phyloP scores from a whole-genome alignment of 2,888 invertebrate species.

The Hirtodrosophila confusa region DNA sequence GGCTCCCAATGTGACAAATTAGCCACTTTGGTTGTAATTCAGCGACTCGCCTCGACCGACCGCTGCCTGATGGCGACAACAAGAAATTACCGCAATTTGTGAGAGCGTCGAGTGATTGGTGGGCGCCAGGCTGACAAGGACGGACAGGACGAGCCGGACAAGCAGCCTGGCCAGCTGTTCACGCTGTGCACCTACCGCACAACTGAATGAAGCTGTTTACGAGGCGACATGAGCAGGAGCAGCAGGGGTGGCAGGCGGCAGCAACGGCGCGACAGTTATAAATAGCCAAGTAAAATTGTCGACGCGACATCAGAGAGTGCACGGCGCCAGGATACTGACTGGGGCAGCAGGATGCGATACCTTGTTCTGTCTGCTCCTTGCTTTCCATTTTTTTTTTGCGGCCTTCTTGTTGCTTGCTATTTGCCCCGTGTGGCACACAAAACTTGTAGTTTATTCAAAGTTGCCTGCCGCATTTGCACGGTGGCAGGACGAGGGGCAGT shows the following conservation, averaged over 20 bases:
- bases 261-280: slow-evolving; percentile 68
- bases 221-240: slow-evolving; percentile 10
- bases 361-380: slow-evolving; percentile 37
- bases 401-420: slow-evolving; percentile 22
- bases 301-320: slow-evolving; percentile 39
- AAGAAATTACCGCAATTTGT: slow-evolving; percentile 79
- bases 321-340: slow-evolving; percentile 19
- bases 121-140: slow-evolving; percentile 43
- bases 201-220: slow-evolving; percentile 63
- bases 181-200: slow-evolving; percentile 52
- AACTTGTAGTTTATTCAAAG: slow-evolving; percentile 75
- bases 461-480: slow-evolving; percentile 41
- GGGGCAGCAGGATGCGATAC: slow-evolving; percentile 49
- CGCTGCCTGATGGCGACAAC: slow-evolving; percentile 71
- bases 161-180: slow-evolving; percentile 39
- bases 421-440: slow-evolving; percentile 52
- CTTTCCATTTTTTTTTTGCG: slow-evolving; percentile 9
- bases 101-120: slow-evolving; percentile 74
- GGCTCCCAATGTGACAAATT: slow-evolving; percentile 66
- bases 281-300: slow-evolving; percentile 75
- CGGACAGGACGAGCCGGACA: slow-evolving; percentile 18
- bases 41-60: slow-evolving; percentile 43
- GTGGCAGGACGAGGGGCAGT: slow-evolving; percentile 26
- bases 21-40: slow-evolving; percentile 77
- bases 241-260: slow-evolving; percentile 10